Percentiles rank a stretch among this genome's conserved stretches.
These are phyloP conservation scores for Theonella swinhoei DNA, from an alignment of 37 sponge, comb jelly and placozoan species.

Conservation along the genomic window DNA sequence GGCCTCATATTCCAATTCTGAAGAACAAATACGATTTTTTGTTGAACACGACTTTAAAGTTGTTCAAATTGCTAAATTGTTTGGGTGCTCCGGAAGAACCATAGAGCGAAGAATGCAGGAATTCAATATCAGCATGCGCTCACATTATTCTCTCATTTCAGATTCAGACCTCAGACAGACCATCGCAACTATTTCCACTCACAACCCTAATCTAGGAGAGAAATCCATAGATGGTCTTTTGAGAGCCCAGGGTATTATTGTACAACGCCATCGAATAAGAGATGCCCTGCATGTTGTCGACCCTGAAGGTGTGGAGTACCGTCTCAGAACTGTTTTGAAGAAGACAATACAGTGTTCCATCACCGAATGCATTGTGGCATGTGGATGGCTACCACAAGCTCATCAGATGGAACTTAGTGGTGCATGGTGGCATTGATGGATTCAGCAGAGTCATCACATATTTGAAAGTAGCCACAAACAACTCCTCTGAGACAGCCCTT, in stretches of 20 bases:
- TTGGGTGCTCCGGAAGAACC: slow-evolving; percentile 44
- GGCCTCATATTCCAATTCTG: too few species aligned
- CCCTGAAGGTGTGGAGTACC: slow-evolving; percentile 27
- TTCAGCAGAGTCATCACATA: slow-evolving; percentile 39
- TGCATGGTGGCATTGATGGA: too few species aligned
- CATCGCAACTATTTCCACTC: background rate
- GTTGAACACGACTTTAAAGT: slow-evolving; percentile 44
- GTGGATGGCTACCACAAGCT: slow-evolving; percentile 59
- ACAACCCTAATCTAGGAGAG: slow-evolving; percentile 43
- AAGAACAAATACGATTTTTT: slow-evolving; percentile 27
- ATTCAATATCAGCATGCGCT: background rate
- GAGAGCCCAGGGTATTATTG: background rate
- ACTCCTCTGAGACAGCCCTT: slow-evolving; percentile 54
- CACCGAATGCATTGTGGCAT: slow-evolving; percentile 67
- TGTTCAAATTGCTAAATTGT: slow-evolving; percentile 34
- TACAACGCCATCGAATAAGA: slow-evolving; percentile 34
- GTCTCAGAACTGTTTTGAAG: slow-evolving; percentile 28
- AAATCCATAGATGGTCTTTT: slow-evolving; percentile 23
- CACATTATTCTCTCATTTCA: slow-evolving; percentile 9
- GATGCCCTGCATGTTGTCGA: slow-evolving; percentile 42
- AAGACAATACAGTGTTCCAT: slow-evolving; percentile 33
- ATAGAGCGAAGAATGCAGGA: slow-evolving; percentile 38
- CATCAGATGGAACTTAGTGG: slow-evolving; percentile 48
- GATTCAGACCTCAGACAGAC: slow-evolving; percentile 11
- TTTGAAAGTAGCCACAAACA: slow-evolving; percentile 46